Evolutionary conservation across 2,797 vertebrate genomes (phyloP).

Genomic region (Graptemys geographica): DNA sequence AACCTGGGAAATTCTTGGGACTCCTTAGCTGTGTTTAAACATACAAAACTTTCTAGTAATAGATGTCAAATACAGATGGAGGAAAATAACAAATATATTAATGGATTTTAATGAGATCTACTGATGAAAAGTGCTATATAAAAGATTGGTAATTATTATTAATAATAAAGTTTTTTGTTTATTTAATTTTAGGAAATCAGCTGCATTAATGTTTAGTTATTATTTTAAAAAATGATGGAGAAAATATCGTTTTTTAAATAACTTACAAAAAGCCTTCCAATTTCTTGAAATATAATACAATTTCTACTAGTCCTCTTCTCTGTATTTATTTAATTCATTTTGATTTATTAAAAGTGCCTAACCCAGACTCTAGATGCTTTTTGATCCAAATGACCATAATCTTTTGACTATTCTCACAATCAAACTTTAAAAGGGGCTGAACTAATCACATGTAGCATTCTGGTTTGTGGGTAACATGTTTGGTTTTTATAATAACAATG

Average conservation of each 20-base stretch:
- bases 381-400: background rate
- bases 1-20: background rate
- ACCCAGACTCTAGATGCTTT: background rate
- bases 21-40: background rate
- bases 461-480: background rate
- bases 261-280: background rate
- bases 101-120: conserved; percentile 36
- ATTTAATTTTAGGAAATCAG: conserved; percentile 21
- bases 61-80: conserved; percentile 36
- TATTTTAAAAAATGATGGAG: conserved; percentile 43
- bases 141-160: background rate
- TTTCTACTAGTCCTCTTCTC: background rate
- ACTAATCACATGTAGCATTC: background rate
- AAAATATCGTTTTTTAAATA: background rate
- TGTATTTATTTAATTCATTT: background rate
- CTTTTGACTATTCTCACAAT: background rate
- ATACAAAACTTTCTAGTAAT: background rate
- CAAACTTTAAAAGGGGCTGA: background rate
- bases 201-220: background rate
- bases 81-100: conserved; percentile 41
- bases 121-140: conserved; percentile 44
- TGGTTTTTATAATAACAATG: background rate
- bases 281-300: background rate
- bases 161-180: background rate
- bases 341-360: background rate